Percentiles rank a stretch among this genome's conserved stretches.
Conservation (phyloP, 2,113 vertebrate genomes). For the Siniperca chuatsi region DNA sequence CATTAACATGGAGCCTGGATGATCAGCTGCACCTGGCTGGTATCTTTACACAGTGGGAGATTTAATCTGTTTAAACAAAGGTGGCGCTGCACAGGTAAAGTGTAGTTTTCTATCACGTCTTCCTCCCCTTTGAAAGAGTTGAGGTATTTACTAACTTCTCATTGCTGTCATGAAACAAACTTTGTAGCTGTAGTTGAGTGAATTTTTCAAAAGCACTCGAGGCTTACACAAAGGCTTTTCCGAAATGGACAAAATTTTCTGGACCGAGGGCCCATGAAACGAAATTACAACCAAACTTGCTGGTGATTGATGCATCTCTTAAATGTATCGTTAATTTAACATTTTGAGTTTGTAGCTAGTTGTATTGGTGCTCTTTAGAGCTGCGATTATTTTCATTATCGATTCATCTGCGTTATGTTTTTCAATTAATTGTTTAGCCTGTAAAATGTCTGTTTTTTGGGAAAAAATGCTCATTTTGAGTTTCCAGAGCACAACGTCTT, state of each 20-base stretch:
- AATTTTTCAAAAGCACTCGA: neutral
- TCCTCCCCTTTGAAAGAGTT: neutral
- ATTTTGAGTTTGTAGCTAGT: neutral
- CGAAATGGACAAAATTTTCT: neutral
- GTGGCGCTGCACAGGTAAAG: constrained; percentile 15
- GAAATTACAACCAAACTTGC: neutral
- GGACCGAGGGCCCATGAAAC: neutral
- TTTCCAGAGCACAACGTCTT: neutral
- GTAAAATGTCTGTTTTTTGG: neutral
- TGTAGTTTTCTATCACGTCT: constrained; percentile 25
- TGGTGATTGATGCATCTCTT: neutral
- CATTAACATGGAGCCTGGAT: constrained; percentile 46
- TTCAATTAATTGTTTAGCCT: neutral
- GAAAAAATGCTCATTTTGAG: neutral
- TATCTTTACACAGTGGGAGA: constrained; percentile 29
- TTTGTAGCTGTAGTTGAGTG: neutral
- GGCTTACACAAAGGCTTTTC: neutral
- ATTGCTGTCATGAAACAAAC: constrained; percentile 19
- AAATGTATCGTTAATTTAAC: neutral
- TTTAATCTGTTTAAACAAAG: constrained; percentile 55
- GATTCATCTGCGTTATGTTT: neutral
- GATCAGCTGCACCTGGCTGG: constrained; percentile 17
- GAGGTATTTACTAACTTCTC: neutral
- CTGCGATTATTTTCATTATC: neutral
- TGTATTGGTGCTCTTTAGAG: neutral